Evolutionary conservation across 2,797 vertebrate species (phyloP), one percentile per base, ranked within the genome.

Genomic region (Notamacropus eugenii): DNA sequence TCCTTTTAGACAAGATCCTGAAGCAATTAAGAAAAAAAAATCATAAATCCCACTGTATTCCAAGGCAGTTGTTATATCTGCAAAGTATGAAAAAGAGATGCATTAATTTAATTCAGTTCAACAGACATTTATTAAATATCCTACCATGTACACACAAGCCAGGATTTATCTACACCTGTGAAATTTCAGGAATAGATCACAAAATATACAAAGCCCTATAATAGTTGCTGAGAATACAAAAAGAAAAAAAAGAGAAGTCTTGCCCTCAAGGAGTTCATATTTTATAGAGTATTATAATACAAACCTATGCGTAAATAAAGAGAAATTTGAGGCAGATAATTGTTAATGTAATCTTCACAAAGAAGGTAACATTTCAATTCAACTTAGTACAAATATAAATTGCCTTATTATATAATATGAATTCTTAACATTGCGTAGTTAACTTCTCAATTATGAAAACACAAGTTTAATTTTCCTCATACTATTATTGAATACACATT

Each of bases 401-500:
- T 82, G 2, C 2, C 22, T 10, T 82, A 82, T 24, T 82, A 46
- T 19, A 82, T 9, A 82, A 46, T 40, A 2, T 24, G 19, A 82
- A 82, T 82, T 82, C 16, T 19, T 46, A 40, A 40, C n/a, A 46
- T 1, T 40, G 40, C 40, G 40, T 82, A 10, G 6, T 40, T 82
- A 82, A 67, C 19, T 40, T 74, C 19, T 40, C 6, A 82, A 46
- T 82, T 24, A 40, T 82, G 67, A 46, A 74, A 82, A 19, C 19
- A 46, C 19, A 82, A 82, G 67, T 46, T 2, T 46, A 82, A 40
- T 74, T 98, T 97, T 96, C 59, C 62, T 96, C 52, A 94, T 94
- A 52, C 92, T 95, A 55, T 58, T 96, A 31, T n/a, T 95, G 90
- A 95, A 96, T 46, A 97, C 95, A 19, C 40, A 91, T 94, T 96